Evolutionary conservation across 1,140 invertebrate genomes (phyloP).

Genomic region (Spodoptera litura): DNA sequence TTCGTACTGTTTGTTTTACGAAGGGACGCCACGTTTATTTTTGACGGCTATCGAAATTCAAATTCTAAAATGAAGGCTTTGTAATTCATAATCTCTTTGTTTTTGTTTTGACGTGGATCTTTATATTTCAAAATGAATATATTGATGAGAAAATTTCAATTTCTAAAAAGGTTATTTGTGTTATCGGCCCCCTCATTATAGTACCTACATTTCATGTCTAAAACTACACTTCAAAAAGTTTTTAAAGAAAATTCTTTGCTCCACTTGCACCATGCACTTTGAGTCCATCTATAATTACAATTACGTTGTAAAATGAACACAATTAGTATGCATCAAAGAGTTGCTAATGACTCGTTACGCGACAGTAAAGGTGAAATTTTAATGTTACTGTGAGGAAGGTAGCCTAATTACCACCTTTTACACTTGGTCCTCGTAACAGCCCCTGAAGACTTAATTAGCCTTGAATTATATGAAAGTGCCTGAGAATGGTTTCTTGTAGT

Average conservation of each 20-base stretch:
- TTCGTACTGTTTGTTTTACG: constrained; percentile 8
- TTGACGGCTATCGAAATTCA: constrained; percentile 9
- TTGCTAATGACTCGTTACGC: constrained; percentile 61
- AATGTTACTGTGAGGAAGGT: constrained; percentile 60
- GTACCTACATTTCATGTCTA: too few relatives aligned
- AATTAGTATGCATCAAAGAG: constrained; percentile 70
- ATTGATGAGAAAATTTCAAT: too few relatives aligned
- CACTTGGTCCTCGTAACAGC: constrained; percentile 55
- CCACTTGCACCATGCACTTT: constrained; percentile 14
- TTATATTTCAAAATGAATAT: too few relatives aligned
- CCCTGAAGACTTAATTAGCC: constrained; percentile 63
- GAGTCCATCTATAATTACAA: constrained; percentile 43
- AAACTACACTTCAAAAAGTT: too few relatives aligned
- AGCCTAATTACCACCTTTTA: constrained; percentile 60
- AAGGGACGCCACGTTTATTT: constrained; percentile 1
- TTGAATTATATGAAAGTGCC: constrained; percentile 57
- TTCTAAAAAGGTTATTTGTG: too few relatives aligned
- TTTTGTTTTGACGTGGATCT: neutral
- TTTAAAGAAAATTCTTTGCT: constrained; percentile 11
- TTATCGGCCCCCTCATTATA: neutral
- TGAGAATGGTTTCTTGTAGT: constrained; percentile 1
- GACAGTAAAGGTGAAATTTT: constrained; percentile 63
- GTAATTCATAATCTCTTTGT: neutral
- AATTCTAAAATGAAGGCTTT: constrained; percentile 1
- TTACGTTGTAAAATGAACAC: constrained; percentile 52